Evolutionary conservation across 2,113 vertebrate genomes (phyloP).

Genomic region (Crotalus helleri): DNA sequence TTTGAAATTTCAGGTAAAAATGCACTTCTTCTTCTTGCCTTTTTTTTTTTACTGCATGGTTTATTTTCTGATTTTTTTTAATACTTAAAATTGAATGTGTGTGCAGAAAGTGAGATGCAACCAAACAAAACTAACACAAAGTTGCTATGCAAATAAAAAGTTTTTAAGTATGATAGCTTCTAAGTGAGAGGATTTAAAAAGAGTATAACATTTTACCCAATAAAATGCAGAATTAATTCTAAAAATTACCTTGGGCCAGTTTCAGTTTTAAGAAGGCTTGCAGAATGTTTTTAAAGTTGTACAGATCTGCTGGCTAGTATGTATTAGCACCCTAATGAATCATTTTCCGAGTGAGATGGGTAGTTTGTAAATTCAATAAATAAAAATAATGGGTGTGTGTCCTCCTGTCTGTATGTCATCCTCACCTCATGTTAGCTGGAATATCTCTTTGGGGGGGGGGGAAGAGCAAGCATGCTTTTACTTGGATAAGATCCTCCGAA

Average conservation of each 20-base stretch:
- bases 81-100: background rate
- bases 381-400: background rate
- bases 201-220: conserved; percentile 38
- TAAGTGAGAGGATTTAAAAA: conserved; percentile 29
- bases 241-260: background rate
- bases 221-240: background rate
- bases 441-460: background rate
- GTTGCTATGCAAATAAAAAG: conserved; percentile 29
- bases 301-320: background rate
- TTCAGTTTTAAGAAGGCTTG: background rate
- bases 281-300: background rate
- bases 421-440: background rate
- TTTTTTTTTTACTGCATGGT: conserved; percentile 52
- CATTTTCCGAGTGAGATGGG: background rate
- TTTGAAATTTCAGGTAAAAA: conserved; percentile 79
- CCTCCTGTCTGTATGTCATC: background rate
- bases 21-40: background rate
- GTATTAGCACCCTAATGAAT: background rate
- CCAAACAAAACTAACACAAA: conserved; percentile 33
- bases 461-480: background rate
- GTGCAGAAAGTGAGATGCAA: conserved; percentile 15
- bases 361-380: background rate
- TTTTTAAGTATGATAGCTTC: conserved; percentile 42
- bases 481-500: background rate
- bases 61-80: conserved; percentile 9